Evolutionary conservation across 2,797 vertebrate genomes (phyloP).

Genomic region (Sarcophilus harrisii): DNA sequence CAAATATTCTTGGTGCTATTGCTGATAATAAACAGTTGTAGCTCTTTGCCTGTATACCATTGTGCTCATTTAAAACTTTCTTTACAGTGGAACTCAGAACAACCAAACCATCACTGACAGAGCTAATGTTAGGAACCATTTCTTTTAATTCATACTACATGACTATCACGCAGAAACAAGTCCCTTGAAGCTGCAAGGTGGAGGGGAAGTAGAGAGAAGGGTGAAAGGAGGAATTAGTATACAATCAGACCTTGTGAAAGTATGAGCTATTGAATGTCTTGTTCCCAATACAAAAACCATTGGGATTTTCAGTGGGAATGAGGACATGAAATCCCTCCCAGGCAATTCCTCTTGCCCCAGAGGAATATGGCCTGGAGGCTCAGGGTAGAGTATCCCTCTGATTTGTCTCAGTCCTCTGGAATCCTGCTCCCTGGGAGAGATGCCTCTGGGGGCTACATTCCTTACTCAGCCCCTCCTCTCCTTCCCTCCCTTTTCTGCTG

Average conservation of each 20-base stretch:
- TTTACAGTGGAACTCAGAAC: constrained; percentile 57
- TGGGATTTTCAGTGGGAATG: constrained; percentile 29
- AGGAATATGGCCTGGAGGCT: constrained; percentile 55
- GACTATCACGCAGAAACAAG: constrained; percentile 29
- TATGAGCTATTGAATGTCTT: neutral
- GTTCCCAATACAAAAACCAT: constrained; percentile 25
- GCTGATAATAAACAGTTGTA: constrained; percentile 39
- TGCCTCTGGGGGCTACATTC: constrained; percentile 72
- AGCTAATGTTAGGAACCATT: constrained; percentile 64
- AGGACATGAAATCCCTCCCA: constrained; percentile 65
- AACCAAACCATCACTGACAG: constrained; percentile 28
- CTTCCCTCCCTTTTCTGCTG: neutral
- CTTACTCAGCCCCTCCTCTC: constrained; percentile 71
- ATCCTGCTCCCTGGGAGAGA: constrained; percentile 78
- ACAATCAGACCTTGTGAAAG: constrained; percentile 19
- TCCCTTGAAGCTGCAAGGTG: constrained; percentile 6
- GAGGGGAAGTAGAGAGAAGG: neutral
- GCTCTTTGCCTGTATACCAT: constrained; percentile 60
- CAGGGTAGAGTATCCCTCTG: constrained; percentile 72
- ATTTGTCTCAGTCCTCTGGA: constrained; percentile 86
- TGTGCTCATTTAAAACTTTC: constrained; percentile 67
- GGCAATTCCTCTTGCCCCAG: constrained; percentile 47
- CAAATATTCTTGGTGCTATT: constrained; percentile 68
- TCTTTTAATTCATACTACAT: constrained; percentile 2
- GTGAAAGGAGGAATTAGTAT: neutral